phyloP scores from a whole-genome alignment of 2,113 vertebrate species.

The Bufo bufo region DNA sequence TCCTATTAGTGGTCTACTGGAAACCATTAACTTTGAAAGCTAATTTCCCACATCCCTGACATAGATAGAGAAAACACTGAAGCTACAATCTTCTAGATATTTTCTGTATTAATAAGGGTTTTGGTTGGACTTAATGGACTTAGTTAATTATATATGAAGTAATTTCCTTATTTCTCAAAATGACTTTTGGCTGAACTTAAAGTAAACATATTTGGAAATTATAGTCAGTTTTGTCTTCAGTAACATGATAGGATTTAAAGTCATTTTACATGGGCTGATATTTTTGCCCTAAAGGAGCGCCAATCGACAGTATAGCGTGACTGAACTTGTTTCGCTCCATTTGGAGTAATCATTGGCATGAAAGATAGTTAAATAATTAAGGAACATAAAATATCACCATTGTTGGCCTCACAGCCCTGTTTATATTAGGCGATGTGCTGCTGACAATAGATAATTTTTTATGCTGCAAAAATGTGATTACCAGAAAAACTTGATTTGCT shows the following conservation, averaged over 20 bases:
- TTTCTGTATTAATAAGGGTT: neutral
- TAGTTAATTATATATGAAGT: neutral
- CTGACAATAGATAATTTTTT: too few relatives aligned
- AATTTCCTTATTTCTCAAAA: neutral
- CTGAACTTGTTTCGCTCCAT: too few relatives aligned
- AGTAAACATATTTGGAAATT: neutral
- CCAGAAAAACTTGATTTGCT: too few relatives aligned
- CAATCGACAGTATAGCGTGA: too few relatives aligned
- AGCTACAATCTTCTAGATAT: neutral
- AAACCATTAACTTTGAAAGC: constrained; percentile 7
- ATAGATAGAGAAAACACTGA: neutral
- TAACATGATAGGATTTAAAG: neutral
- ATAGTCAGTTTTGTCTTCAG: neutral
- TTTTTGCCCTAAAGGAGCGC: too few relatives aligned
- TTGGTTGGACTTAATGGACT: neutral
- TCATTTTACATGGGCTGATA: too few relatives aligned
- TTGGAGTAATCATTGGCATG: too few relatives aligned
- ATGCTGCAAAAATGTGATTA: too few relatives aligned
- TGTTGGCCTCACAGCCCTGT: too few relatives aligned
- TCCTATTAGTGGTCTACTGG: neutral
- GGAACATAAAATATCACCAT: too few relatives aligned
- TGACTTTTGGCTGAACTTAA: neutral
- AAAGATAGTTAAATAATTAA: too few relatives aligned
- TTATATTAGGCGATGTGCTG: too few relatives aligned
- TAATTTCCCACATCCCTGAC: constrained; percentile 14